phyloP scores from a whole-genome alignment of 2,888 invertebrate genomes.

The Diabrotica balteata region DNA sequence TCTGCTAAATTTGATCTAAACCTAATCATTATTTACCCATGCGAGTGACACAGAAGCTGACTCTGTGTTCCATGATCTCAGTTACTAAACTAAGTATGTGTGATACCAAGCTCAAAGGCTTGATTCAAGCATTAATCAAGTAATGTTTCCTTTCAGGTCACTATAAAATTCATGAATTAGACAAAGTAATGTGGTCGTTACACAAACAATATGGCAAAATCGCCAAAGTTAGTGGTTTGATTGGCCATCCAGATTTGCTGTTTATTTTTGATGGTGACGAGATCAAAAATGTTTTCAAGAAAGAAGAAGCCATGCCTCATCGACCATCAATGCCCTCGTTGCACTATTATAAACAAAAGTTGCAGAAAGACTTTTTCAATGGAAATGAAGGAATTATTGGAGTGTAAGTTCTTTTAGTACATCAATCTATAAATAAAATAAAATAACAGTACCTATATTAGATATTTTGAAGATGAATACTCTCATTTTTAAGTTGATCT shows the following conservation, averaged over 20 bases:
- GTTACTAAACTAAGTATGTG: too few species aligned
- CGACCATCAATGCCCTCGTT: slow-evolving; percentile 78
- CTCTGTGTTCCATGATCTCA: too few species aligned
- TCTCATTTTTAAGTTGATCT: too few species aligned
- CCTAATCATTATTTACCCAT: too few species aligned
- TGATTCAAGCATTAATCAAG: background rate
- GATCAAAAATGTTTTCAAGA: slow-evolving; percentile 73
- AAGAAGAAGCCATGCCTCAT: slow-evolving; percentile 74
- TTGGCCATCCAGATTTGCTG: slow-evolving; percentile 78
- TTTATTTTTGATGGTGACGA: slow-evolving; percentile 78
- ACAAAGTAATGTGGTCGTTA: slow-evolving; percentile 67
- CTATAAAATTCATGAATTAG: slow-evolving; percentile 66
- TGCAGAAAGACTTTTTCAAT: slow-evolving; percentile 74
- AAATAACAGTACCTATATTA: too few species aligned
- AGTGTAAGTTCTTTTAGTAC: slow-evolving; percentile 66
- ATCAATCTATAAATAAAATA: slow-evolving; percentile 18
- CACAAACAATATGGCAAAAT: slow-evolving; percentile 66
- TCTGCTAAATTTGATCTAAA: too few species aligned
- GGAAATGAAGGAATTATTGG: slow-evolving; percentile 77
- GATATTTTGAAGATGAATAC: background rate
- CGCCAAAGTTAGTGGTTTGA: slow-evolving; percentile 73
- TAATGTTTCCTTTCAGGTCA: slow-evolving; percentile 58
- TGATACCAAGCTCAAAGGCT: too few species aligned
- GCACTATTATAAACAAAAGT: slow-evolving; percentile 73
- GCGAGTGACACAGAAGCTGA: too few species aligned